Conservation (phyloP, 2,113 vertebrate genomes). For the Triplophysa rosa region DNA sequence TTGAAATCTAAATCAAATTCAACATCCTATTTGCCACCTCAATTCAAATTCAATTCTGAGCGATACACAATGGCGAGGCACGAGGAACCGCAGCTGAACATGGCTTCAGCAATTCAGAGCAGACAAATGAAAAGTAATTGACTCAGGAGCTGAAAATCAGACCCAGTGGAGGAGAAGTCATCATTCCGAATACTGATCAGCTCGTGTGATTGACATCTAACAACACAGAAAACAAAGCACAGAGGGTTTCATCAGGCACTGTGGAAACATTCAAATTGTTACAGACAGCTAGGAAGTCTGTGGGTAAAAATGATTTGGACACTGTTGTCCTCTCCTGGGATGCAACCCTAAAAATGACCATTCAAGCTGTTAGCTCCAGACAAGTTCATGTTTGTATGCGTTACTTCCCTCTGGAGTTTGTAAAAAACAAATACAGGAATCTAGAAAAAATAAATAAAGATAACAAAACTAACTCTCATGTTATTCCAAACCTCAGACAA, state of each 20-base stretch:
- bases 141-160: constrained; percentile 65
- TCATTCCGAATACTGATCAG: constrained; percentile 64
- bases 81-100: constrained; percentile 31
- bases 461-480: no score
- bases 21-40: not conserved
- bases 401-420: not conserved
- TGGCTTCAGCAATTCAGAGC: constrained; percentile 41
- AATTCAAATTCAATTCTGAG: not conserved
- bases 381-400: constrained; percentile 11
- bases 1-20: not conserved
- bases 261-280: constrained; percentile 55
- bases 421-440: not conserved
- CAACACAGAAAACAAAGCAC: constrained; percentile 62
- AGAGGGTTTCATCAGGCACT: constrained; percentile 50
- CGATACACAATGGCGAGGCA: not conserved
- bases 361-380: not conserved
- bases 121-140: constrained; percentile 68
- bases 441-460: not conserved
- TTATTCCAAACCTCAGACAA: not conserved
- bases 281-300: constrained; percentile 41
- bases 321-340: constrained; percentile 28
- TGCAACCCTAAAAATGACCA: not conserved
- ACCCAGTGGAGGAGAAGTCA: constrained; percentile 58
- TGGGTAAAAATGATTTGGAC: constrained; percentile 35
- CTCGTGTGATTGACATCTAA: constrained; percentile 65